Evolutionary conservation across 2,113 vertebrate genomes (phyloP).

Genomic region (Mobula birostris): DNA sequence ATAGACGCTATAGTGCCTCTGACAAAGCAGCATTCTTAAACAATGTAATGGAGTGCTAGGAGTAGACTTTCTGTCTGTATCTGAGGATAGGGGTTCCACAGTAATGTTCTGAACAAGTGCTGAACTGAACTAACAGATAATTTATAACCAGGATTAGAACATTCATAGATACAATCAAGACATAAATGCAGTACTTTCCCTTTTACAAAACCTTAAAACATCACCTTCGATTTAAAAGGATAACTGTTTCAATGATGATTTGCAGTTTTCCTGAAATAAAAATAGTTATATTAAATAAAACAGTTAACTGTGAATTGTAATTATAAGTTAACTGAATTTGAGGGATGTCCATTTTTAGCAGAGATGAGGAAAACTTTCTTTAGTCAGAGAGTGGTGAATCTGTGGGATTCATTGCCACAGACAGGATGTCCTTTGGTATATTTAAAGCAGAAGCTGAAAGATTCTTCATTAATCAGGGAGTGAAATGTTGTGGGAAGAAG

Average conservation of each 20-base stretch:
- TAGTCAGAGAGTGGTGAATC: too few relatives aligned
- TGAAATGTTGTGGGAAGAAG: too few relatives aligned
- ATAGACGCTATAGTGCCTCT: too few relatives aligned
- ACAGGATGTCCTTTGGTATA: too few relatives aligned
- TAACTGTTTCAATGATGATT: not conserved
- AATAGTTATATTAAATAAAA: not conserved
- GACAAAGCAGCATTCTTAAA: not conserved
- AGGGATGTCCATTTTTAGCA: too few relatives aligned
- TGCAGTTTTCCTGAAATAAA: not conserved
- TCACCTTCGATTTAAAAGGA: not conserved
- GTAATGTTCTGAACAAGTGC: not conserved
- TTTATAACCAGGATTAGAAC: not conserved
- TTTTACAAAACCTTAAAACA: not conserved
- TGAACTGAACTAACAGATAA: not conserved
- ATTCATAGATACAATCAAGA: too few relatives aligned
- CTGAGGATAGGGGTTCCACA: not conserved
- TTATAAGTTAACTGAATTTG: not conserved
- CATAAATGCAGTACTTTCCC: not conserved
- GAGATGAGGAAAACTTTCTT: too few relatives aligned
- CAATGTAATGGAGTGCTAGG: too few relatives aligned
- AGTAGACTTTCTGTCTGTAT: not conserved
- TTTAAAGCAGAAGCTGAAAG: too few relatives aligned
- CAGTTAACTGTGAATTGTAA: not conserved
- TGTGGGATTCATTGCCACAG: too few relatives aligned
- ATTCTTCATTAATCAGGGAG: too few relatives aligned